These are phyloP conservation scores for Borostomias antarcticus DNA, from an alignment of 2,797 vertebrate species.

Conservation along the genomic window DNA sequence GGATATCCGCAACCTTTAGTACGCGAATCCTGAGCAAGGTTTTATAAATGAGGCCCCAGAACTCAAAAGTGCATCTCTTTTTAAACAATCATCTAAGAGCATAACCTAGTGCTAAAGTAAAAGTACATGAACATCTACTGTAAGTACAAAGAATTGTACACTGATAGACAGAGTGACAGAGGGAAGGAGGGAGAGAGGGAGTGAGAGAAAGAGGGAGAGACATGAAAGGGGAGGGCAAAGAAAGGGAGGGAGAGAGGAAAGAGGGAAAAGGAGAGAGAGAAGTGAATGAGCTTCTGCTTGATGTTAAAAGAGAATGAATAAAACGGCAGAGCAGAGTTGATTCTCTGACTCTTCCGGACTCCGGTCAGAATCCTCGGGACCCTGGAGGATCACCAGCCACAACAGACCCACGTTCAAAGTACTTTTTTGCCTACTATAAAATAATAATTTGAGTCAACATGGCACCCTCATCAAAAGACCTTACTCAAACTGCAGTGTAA, in stretches of 20 bases:
- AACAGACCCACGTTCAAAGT: conserved; percentile 32
- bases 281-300: conserved; percentile 20
- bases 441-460: conserved; percentile 3
- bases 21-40: too few species aligned
- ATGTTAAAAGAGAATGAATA: conserved; percentile 27
- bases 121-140: too few species aligned
- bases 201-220: not conserved
- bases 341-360: conserved; percentile 41
- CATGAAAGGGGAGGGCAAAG: not conserved
- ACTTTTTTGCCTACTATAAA: conserved; percentile 31
- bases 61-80: too few species aligned
- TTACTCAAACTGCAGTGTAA: not conserved
- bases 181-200: too few species aligned
- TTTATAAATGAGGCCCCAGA: too few species aligned
- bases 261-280: not conserved
- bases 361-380: conserved; percentile 39
- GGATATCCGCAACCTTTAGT: too few species aligned
- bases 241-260: not conserved
- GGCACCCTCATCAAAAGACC: not conserved
- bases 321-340: conserved; percentile 34
- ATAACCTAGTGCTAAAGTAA: too few species aligned
- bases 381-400: conserved; percentile 51
- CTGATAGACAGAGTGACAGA: not conserved
- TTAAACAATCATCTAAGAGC: too few species aligned
- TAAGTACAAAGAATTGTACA: too few species aligned